Base-by-base conservation (phyloP, 2,888 invertebrate genomes). In the Magallana nippona region DNA sequence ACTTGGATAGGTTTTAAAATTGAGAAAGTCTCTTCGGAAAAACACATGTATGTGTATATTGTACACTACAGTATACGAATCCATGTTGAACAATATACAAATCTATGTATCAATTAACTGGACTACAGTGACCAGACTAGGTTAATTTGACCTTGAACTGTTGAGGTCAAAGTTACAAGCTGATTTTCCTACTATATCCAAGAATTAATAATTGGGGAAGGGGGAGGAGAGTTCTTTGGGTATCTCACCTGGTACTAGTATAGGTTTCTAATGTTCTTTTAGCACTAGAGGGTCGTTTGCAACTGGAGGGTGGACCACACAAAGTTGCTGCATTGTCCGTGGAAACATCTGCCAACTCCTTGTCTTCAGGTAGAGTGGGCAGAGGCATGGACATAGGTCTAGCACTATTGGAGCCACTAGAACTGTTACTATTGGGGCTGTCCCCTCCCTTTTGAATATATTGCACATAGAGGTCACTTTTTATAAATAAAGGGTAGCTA, bases 401-500 rank as follows among this genome's bases (percentile, higher is more conserved):
- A 77, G 90, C 92, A 90, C 92, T 92, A 87, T 91, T 92, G 22
- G 92, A 92, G 56, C 92, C 92, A 91, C 92, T 92, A 58, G 92
- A 89, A 78, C 87, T 89, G 88, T 91, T 88, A 82, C 91, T 91
- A 87, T 92, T 93, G 10, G 94, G 93, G 86, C 93, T 93, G 83
- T 93, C 93, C 57, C 92, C 92, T 58, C 91, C 92, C 78, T 90
- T 90, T 82, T 92, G 91, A 81, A 94, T 92, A 91, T 94, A 93
- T 87, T 94, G 92, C 85, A 98, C 96, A 95, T 98, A 98, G 94
- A 97, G 96, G 92, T 98, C 98, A 91, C 98, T 98, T 91, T 97
- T 97, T 89, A 99, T 96, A 95, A 99, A 99, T 94, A 97, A 97
- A 85, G 97, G 97, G 95, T 98, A 98, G 87, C 97, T 97, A 86